Conservation (phyloP, 2,888 invertebrate genomes). For the Eucriotettix oculatus region DNA sequence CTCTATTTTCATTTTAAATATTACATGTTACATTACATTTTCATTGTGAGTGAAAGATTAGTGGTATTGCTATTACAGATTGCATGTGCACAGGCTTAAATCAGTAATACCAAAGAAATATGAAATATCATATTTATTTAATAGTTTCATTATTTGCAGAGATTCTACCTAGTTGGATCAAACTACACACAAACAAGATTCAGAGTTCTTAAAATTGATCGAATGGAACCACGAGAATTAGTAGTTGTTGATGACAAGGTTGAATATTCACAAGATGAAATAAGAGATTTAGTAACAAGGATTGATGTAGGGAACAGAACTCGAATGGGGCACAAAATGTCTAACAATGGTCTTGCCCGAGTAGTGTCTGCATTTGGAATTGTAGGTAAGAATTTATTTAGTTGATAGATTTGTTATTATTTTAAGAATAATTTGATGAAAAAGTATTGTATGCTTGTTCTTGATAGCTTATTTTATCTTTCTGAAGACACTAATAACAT, state of each 20-base stretch:
- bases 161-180: slow-evolving; percentile 87
- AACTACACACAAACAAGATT: slow-evolving; percentile 85
- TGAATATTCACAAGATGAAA: slow-evolving; percentile 75
- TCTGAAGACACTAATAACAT: no score
- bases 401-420: no score
- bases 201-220: slow-evolving; percentile 82
- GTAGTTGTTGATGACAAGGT: slow-evolving; percentile 78
- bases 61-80: no score
- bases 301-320: slow-evolving; percentile 48
- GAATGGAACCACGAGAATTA: slow-evolving; percentile 67
- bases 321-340: slow-evolving; percentile 34
- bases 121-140: neutral
- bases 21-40: no score
- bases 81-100: neutral
- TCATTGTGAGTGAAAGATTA: no score
- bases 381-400: slow-evolving; percentile 42
- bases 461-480: no score
- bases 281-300: slow-evolving; percentile 66
- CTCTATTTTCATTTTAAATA: no score
- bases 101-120: neutral
- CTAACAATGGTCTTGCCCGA: slow-evolving; percentile 43
- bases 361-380: slow-evolving; percentile 89
- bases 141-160: slow-evolving; percentile 33
- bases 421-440: no score
- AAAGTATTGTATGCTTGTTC: no score